A percentile compares a stretch with the other conserved stretches of the same genome.
Conservation (phyloP, 1,140 invertebrate genomes). For the Andricus grossulariae region DNA sequence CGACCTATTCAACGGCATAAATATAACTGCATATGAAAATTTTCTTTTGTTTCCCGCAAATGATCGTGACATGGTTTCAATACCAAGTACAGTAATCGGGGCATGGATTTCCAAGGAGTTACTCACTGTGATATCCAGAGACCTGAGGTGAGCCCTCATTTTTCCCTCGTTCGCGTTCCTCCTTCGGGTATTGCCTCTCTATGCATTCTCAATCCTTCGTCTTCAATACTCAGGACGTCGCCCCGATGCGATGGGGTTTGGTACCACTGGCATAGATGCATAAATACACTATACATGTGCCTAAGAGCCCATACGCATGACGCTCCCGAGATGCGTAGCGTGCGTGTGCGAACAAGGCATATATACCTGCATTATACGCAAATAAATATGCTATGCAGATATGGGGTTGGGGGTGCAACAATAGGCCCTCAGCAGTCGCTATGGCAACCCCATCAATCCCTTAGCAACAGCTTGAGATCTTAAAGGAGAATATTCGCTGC, state of each 20-base stretch:
- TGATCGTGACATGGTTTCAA: conserved; percentile 38
- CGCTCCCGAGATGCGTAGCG: conserved; percentile 47
- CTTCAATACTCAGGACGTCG: conserved; percentile 73
- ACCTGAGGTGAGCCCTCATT: neutral
- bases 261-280: conserved; percentile 76
- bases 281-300: conserved; percentile 61
- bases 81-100: conserved; percentile 46
- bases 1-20: too few relatives aligned
- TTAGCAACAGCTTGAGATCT: conserved; percentile 76
- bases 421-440: conserved; percentile 71
- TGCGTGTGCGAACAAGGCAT: conserved; percentile 56
- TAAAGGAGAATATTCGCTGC: conserved; percentile 72
- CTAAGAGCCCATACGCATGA: conserved; percentile 36
- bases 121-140: neutral
- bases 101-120: conserved; percentile 56
- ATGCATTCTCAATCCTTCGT: conserved; percentile 57
- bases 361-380: conserved; percentile 66
- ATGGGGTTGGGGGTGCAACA: conserved; percentile 71
- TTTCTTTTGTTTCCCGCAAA: conserved; percentile 43
- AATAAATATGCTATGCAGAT: conserved; percentile 74
- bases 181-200: conserved; percentile 35
- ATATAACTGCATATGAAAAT: neutral
- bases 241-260: conserved; percentile 67
- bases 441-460: conserved; percentile 76
- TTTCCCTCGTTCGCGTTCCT: conserved; percentile 34